A percentile compares a stretch with the other conserved stretches of the same genome.
phyloP scores from a whole-genome alignment of 2,113 vertebrate species.

The Cyphomyrus plagiostoma region DNA sequence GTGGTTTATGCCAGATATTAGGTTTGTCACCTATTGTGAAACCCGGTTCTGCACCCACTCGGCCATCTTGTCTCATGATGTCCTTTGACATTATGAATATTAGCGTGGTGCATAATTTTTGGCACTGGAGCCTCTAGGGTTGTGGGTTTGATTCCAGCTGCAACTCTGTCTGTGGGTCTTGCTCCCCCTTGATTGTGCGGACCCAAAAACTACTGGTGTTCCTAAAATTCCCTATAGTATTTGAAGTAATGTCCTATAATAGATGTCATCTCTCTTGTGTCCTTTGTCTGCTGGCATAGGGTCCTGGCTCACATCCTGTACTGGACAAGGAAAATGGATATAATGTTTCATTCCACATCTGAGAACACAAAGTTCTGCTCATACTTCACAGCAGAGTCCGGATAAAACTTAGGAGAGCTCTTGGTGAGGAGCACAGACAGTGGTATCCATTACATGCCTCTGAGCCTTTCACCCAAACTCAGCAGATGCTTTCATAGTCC shows the following conservation, averaged over 20 bases:
- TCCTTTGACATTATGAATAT: neutral
- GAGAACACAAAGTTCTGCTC: neutral
- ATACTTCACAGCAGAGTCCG: neutral
- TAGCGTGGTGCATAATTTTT: neutral
- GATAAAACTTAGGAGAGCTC: neutral
- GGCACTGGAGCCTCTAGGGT: neutral
- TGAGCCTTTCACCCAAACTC: neutral
- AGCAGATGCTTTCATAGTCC: neutral
- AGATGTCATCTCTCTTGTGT: neutral
- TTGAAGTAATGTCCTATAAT: neutral
- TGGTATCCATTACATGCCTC: neutral
- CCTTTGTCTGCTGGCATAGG: neutral
- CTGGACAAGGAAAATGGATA: neutral
- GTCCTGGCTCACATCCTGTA: neutral
- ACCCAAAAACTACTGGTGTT: neutral
- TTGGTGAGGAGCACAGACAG: neutral
- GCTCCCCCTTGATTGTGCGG: neutral
- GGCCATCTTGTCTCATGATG: neutral
- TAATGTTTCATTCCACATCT: neutral
- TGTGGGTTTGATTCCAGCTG: neutral
- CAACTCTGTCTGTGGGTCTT: neutral
- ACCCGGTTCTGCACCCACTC: neutral
- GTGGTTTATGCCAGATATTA: neutral
- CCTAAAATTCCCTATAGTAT: neutral
- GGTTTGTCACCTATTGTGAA: neutral